phyloP scores from a whole-genome alignment of 2,888 invertebrate species.

The Eristalinus aeneus region DNA sequence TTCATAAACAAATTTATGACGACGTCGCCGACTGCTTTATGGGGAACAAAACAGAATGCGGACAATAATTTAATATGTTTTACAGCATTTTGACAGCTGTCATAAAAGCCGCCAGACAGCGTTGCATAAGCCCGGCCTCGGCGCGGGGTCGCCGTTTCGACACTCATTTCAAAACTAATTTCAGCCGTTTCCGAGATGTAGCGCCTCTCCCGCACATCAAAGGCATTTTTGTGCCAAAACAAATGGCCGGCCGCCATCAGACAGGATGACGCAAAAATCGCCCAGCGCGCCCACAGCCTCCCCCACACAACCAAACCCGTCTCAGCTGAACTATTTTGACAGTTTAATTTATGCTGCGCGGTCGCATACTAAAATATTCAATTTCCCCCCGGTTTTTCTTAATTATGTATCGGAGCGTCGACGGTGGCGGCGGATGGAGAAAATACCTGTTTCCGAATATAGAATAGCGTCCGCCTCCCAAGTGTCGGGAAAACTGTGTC shows the following conservation, averaged over 20 bases:
- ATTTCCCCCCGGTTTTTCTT: slow-evolving; percentile 21
- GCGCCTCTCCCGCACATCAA: slow-evolving; percentile 24
- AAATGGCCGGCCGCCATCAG: slow-evolving; percentile 32
- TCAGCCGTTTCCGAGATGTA: slow-evolving; percentile 7
- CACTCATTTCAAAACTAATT: slow-evolving; percentile 1
- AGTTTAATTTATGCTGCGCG: slow-evolving; percentile 49
- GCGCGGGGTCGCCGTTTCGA: neutral
- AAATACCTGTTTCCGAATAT: slow-evolving; percentile 25
- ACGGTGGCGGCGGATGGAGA: neutral
- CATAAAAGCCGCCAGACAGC: slow-evolving; percentile 18
- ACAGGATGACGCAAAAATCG: slow-evolving; percentile 28
- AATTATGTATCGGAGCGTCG: slow-evolving; percentile 11
- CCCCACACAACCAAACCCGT: slow-evolving; percentile 15
- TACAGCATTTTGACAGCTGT: slow-evolving; percentile 51
- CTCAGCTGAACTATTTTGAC: slow-evolving; percentile 37
- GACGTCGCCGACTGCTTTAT: neutral
- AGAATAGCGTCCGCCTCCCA: slow-evolving; percentile 19
- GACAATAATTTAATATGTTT: slow-evolving; percentile 4
- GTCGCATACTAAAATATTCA: slow-evolving; percentile 29
- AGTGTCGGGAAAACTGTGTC: slow-evolving; percentile 60
- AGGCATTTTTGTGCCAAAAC: slow-evolving; percentile 46
- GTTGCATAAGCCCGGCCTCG: neutral
- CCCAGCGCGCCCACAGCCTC: neutral
- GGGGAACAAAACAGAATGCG: neutral
- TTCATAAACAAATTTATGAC: neutral